Base-by-base conservation (phyloP, 2,797 vertebrate genomes). In the Aeoliscus strigatus region DNA sequence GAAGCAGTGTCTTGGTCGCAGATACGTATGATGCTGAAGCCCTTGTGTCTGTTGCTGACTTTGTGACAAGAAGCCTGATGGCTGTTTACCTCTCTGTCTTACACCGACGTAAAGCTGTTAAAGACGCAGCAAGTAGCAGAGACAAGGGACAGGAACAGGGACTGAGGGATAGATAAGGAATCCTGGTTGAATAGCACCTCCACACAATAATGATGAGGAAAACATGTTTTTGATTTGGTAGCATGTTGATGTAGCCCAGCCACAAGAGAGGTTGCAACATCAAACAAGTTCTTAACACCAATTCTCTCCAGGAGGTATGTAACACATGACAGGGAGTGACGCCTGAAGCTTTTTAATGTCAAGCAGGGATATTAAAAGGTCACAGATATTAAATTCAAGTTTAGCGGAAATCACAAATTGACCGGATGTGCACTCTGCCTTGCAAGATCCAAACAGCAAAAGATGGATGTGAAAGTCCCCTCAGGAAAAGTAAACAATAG, bases 21-120 rank as follows among this genome's bases (percentile, higher is more conserved):
- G n/a, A n/a, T n/a, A n/a, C n/a, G n/a, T n/a, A n/a, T n/a, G n/a
- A n/a, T n/a, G n/a, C n/a, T n/a, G n/a, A n/a, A n/a, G n/a, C n/a
- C n/a, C n/a, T n/a, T n/a, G n/a, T n/a, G 14, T 23, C 43, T 21
- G 26, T 47, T 26, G 15, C 33, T 14, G 15, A 25, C 17, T 17
- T 34, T 14, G 10, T 34, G n/a, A n/a, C 5, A 17, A 17, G 8
- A 27, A 15, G 14, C 21, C 9, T 28, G 12, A 28, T 1, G 2
- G 7, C 18, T 3, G 18, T 21, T 6, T 3, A 6, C 18, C 18
- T 21, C 18, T 21, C 12, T 18, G 24, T 23, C 34, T 9, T 9
- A 14, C 18, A 9, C 34, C 7, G 12, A 1, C 35, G 5, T 4
- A 8, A 27, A 12, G 5, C n/a, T 8, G n/a, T 13, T 15, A n/a